phyloP scores from a whole-genome alignment of 1,140 invertebrate genomes.

The Acromyrmex echinatior region DNA sequence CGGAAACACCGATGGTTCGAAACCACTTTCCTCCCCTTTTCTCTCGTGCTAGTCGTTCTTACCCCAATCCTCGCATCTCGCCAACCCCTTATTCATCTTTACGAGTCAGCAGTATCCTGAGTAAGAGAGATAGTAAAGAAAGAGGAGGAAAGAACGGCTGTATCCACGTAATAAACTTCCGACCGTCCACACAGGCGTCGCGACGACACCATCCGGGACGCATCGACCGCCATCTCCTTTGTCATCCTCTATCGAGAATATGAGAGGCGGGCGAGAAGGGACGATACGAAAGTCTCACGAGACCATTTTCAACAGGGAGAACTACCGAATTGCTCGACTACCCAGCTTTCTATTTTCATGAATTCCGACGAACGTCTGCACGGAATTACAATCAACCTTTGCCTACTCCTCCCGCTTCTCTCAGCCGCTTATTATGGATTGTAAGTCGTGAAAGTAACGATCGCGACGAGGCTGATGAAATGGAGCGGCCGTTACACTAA shows the following conservation, averaged over 20 bases:
- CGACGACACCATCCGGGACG: constrained; percentile 53
- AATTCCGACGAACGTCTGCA: constrained; percentile 72
- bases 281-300: constrained; percentile 69
- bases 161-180: constrained; percentile 73
- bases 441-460: constrained; percentile 58
- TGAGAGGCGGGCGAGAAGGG: constrained; percentile 44
- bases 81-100: constrained; percentile 64
- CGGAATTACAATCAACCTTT: constrained; percentile 74
- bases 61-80: constrained; percentile 27
- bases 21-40: constrained; percentile 40
- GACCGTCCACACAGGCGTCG: constrained; percentile 60
- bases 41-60: constrained; percentile 34
- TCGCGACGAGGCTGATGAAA: constrained; percentile 58
- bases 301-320: constrained; percentile 69
- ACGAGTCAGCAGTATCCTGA: constrained; percentile 68
- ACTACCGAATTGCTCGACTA: constrained; percentile 73
- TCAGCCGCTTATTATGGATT: constrained; percentile 56
- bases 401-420: background rate
- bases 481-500: constrained; percentile 31
- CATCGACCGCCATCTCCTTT: constrained; percentile 61
- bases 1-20: constrained; percentile 68
- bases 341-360: constrained; percentile 72
- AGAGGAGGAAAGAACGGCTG: constrained; percentile 56
- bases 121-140: background rate
- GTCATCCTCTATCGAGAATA: constrained; percentile 73